Evolutionary conservation across 2,113 vertebrate genomes (phyloP).

Genomic region (Passer domesticus): DNA sequence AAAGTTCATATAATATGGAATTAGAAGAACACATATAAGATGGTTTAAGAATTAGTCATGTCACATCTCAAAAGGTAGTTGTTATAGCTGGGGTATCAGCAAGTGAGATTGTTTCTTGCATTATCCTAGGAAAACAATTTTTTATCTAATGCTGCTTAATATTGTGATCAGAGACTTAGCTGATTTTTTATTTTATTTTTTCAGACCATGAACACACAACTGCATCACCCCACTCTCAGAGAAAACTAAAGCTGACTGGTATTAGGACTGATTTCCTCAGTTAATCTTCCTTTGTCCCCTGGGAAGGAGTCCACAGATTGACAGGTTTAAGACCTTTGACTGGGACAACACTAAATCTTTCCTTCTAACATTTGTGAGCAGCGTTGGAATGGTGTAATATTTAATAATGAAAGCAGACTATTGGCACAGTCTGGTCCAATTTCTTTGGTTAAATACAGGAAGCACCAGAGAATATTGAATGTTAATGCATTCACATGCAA

Average conservation of each 20-base stretch:
- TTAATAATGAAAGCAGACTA: background rate
- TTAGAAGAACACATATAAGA: background rate
- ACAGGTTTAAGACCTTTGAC: background rate
- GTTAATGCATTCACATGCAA: background rate
- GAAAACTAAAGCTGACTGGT: background rate
- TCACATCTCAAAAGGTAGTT: background rate
- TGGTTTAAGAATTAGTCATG: background rate
- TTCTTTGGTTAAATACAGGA: constrained; percentile 16
- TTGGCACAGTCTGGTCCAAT: background rate
- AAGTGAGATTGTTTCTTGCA: background rate
- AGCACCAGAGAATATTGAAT: background rate
- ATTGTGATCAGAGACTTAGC: background rate
- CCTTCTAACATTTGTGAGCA: background rate
- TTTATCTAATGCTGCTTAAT: background rate
- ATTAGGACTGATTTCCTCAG: background rate
- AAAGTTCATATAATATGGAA: background rate
- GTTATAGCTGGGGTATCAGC: background rate
- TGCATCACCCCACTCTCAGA: background rate
- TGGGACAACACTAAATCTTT: background rate
- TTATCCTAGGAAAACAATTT: background rate
- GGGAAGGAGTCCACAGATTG: background rate
- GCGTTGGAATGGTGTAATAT: background rate
- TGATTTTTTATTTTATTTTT: background rate
- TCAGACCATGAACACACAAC: background rate
- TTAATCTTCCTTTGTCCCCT: background rate